Evolutionary conservation across 2,113 vertebrate species (phyloP).

Genomic region (Oophaga pumilio): DNA sequence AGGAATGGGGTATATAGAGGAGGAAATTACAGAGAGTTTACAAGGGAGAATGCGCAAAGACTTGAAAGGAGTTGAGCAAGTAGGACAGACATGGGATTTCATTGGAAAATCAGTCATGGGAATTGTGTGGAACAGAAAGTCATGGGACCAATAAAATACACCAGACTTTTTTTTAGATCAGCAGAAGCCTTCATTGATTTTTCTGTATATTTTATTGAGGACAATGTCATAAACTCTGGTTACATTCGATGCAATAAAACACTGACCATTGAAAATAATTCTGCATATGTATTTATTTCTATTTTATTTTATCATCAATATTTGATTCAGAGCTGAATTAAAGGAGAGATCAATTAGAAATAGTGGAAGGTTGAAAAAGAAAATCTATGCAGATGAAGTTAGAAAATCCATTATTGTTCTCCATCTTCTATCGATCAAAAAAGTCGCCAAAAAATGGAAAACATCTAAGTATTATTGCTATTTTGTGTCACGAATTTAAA

Average conservation of each 20-base stretch:
- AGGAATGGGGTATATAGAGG: conserved; percentile 13
- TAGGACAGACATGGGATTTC: conserved; percentile 8
- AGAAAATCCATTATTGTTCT: too few relatives aligned
- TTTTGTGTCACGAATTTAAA: too few relatives aligned
- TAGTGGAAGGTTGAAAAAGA: too few relatives aligned
- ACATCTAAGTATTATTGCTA: too few relatives aligned
- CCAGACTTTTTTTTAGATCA: neutral
- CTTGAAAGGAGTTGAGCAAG: neutral
- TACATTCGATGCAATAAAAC: neutral
- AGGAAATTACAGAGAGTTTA: neutral
- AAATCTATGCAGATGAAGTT: too few relatives aligned
- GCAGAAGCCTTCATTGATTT: neutral
- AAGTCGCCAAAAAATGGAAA: too few relatives aligned
- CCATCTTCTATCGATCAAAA: too few relatives aligned
- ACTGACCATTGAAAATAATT: neutral
- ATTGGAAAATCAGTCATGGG: conserved; percentile 15
- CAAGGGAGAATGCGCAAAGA: neutral
- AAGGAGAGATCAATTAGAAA: too few relatives aligned
- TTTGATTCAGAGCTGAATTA: too few relatives aligned
- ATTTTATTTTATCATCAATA: too few relatives aligned
- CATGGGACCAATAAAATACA: neutral
- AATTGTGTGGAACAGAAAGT: conserved; percentile 10
- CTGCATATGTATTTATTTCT: neutral
- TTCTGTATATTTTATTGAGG: neutral
- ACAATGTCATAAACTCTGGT: neutral